A percentile compares a stretch with the other conserved stretches of the same genome.
Evolutionary conservation across 2,797 vertebrate genomes (phyloP).

Genomic region (Sebastolobus altivelis): DNA sequence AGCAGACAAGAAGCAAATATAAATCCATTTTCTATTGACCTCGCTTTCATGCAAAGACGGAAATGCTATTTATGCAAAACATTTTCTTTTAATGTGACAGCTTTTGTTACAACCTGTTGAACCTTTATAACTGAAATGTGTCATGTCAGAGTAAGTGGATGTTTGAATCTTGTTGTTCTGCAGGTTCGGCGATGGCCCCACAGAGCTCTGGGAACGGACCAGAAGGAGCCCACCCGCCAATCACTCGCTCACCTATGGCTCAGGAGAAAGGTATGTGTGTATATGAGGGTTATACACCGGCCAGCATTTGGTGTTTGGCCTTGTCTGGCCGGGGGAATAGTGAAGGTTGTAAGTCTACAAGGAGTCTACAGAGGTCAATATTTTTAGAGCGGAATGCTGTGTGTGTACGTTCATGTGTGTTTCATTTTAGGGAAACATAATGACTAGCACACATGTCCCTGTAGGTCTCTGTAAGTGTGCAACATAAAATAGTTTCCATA

Average conservation of each 20-base stretch:
- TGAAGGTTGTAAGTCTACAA: neutral
- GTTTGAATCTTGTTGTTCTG: constrained; percentile 34
- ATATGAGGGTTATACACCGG: neutral
- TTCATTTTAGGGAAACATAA: neutral
- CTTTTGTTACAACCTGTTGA: constrained; percentile 35
- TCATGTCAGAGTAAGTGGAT: neutral
- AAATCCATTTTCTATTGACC: constrained; percentile 43
- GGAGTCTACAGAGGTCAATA: neutral
- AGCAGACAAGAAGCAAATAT: constrained; percentile 24
- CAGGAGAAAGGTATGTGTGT: constrained; percentile 92
- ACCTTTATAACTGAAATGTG: constrained; percentile 21
- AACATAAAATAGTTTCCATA: constrained; percentile 23
- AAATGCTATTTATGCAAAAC: constrained; percentile 28
- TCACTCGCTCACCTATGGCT: constrained; percentile 94
- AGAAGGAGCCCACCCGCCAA: constrained; percentile 90
- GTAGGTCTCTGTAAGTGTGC: neutral
- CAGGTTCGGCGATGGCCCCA: constrained; percentile 91
- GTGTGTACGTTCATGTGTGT: neutral
- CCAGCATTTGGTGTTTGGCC: neutral
- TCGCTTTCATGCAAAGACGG: constrained; percentile 36
- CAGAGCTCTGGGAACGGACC: constrained; percentile 91
- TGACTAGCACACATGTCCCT: neutral
- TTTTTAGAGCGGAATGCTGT: neutral
- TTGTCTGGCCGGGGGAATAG: neutral
- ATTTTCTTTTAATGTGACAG: constrained; percentile 31